A percentile compares a stretch with the other conserved stretches of the same genome.
Conservation (phyloP, 2,797 vertebrate species). For the Anisognathus igniventris region DNA sequence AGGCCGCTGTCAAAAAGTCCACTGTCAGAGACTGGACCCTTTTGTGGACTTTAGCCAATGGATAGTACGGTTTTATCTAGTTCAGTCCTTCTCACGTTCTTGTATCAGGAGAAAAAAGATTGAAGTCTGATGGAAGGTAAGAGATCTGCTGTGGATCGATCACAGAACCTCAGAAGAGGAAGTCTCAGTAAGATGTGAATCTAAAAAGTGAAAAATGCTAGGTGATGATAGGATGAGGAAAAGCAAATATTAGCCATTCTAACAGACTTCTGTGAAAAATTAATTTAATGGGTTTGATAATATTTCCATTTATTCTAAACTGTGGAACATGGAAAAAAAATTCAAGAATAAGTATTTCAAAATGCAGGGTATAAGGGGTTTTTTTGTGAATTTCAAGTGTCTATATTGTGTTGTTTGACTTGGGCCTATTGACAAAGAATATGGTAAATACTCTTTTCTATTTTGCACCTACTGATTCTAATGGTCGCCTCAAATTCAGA, state of each 20-base stretch:
- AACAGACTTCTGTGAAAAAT: neutral
- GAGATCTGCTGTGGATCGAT: neutral
- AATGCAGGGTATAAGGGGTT: accelerated
- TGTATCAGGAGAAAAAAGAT: accelerated
- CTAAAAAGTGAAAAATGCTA: neutral
- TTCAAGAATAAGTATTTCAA: neutral
- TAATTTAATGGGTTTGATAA: neutral
- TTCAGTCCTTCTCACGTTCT: neutral
- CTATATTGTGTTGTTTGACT: neutral
- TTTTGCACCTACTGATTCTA: neutral
- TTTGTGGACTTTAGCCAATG: accelerated
- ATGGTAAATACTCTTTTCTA: neutral
- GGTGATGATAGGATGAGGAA: neutral
- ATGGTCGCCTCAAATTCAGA: neutral
- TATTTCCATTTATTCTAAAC: neutral
- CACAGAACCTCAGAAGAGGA: neutral
- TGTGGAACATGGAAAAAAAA: accelerated
- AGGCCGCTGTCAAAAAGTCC: neutral
- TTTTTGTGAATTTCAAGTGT: neutral
- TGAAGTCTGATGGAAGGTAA: neutral
- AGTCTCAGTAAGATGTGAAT: neutral
- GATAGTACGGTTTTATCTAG: neutral
- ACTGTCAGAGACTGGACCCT: no score
- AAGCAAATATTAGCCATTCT: neutral
- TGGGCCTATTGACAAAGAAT: accelerated